phyloP scores from a whole-genome alignment of 2,888 invertebrate species.

The Marronus borbonicus region DNA sequence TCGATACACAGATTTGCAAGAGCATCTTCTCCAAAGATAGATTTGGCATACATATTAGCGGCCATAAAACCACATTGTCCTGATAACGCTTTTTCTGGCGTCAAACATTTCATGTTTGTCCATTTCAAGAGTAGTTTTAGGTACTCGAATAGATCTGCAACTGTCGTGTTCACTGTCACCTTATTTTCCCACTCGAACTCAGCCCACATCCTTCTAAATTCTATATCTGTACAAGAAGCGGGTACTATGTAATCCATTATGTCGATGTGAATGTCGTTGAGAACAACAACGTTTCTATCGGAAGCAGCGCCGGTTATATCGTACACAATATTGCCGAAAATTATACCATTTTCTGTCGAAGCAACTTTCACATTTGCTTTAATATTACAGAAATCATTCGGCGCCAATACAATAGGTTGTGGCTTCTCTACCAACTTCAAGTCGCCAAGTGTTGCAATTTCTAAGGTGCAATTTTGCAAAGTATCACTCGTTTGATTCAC shows the following conservation, averaged over 20 bases:
- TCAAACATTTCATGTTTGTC: conserved; percentile 99
- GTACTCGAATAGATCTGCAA: conserved; percentile 94
- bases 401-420: conserved; percentile 94
- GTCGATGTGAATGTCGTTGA: conserved; percentile 99
- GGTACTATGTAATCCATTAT: conserved; percentile 99
- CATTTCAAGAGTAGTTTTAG: conserved; percentile 92
- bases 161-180: conserved; percentile 82
- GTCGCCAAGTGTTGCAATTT: conserved; percentile 97
- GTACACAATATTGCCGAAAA: conserved; percentile 99
- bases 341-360: conserved; percentile 99
- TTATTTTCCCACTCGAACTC: conserved; percentile 99
- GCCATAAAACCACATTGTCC: conserved; percentile 99
- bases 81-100: conserved; percentile 95
- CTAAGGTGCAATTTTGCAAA: conserved; percentile 97
- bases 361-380: conserved; percentile 99
- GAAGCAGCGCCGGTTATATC: conserved; percentile 94
- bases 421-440: conserved; percentile 98
- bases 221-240: conserved; percentile 92
- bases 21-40: conserved; percentile 98
- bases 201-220: conserved; percentile 99
- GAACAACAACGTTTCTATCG: conserved; percentile 96
- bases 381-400: conserved; percentile 97
- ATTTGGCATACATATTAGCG: conserved; percentile 98
- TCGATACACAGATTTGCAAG: conserved; percentile 99
- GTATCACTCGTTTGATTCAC: conserved; percentile 99